Conservation (phyloP, 1,140 invertebrate genomes). For the Zophobas morio region DNA sequence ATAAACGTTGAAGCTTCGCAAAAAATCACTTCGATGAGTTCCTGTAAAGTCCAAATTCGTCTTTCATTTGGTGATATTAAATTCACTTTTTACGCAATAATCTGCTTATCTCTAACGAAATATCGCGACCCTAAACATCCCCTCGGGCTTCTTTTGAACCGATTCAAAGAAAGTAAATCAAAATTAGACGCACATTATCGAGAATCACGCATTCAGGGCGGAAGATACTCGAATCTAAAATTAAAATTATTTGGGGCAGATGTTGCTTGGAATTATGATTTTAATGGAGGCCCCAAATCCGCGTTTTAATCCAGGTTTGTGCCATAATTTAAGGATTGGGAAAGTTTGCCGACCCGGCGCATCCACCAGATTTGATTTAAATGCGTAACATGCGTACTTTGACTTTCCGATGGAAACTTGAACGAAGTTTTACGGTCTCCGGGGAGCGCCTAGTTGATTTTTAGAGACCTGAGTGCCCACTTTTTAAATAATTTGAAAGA, state of each 20-base stretch:
- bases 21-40: constrained; percentile 14
- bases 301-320: neutral
- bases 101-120: neutral
- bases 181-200: neutral
- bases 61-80: constrained; percentile 5
- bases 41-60: constrained; percentile 3
- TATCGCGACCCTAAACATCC: neutral
- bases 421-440: neutral
- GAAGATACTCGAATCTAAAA: constrained; percentile 5
- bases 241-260: constrained; percentile 17
- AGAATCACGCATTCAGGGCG: neutral
- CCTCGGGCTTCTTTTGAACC: neutral
- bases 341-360: too few species aligned
- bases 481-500: too few species aligned
- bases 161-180: neutral
- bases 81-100: neutral
- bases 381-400: too few species aligned
- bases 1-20: constrained; percentile 5
- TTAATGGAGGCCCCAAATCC: too few species aligned
- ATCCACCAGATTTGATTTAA: too few species aligned
- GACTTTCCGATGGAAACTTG: neutral
- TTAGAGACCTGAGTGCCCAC: too few species aligned
- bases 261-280: constrained; percentile 8
- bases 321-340: too few species aligned
- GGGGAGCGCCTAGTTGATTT: too few species aligned